A percentile compares a stretch with the other conserved stretches of the same genome.
phyloP scores from a whole-genome alignment of 2,113 vertebrate genomes.

The Patagioenas fasciata region DNA sequence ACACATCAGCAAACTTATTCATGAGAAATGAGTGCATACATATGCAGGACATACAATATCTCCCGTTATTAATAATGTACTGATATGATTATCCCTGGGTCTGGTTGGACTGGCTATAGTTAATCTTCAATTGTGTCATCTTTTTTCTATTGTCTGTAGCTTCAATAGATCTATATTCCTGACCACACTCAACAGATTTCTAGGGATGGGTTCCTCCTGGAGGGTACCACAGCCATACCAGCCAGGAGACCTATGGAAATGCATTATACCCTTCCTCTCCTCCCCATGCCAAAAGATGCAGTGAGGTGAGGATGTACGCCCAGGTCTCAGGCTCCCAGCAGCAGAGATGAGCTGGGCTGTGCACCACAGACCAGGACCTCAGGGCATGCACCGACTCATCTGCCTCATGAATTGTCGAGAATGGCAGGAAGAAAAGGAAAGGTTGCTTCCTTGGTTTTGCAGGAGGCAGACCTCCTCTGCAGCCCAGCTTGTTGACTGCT shows the following conservation, averaged over 20 bases:
- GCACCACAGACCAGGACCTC: background rate
- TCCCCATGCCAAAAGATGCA: background rate
- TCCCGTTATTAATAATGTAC: background rate
- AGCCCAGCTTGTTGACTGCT: background rate
- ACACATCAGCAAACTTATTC: accelerated
- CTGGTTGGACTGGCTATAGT: background rate
- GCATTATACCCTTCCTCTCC: accelerated
- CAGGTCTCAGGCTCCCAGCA: background rate
- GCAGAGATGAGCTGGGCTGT: background rate
- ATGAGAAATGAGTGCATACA: background rate
- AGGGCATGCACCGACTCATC: accelerated
- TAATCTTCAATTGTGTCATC: background rate
- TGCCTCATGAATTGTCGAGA: background rate
- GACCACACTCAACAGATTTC: background rate
- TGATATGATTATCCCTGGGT: background rate
- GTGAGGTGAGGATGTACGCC: background rate
- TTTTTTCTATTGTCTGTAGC: background rate
- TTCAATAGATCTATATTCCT: background rate
- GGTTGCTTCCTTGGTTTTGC: background rate
- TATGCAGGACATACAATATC: background rate
- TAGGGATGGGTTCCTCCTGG: background rate
- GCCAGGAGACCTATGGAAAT: background rate
- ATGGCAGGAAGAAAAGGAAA: background rate
- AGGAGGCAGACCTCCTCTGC: background rate
- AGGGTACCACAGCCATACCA: background rate